These are phyloP conservation scores for Aphrophora alni DNA, from an alignment of 2,888 invertebrate species.

Conservation along the genomic window DNA sequence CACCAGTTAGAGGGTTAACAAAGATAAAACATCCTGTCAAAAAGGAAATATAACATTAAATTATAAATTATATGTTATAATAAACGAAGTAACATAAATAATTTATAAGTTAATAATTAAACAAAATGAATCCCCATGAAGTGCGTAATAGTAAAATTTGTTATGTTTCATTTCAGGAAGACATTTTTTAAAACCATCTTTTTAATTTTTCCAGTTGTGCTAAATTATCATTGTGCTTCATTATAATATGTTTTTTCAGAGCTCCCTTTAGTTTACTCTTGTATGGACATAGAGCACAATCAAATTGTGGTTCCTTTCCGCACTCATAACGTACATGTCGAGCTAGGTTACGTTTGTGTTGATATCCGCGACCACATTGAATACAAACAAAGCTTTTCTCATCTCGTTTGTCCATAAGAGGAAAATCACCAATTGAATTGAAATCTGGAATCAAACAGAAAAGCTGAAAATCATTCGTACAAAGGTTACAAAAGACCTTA, in stretches of 20 bases:
- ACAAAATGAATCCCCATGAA: too few relatives aligned
- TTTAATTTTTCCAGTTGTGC: not conserved
- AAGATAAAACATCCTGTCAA: too few relatives aligned
- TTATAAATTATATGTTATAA: too few relatives aligned
- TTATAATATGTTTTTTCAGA: constrained; percentile 43
- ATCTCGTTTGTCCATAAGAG: not conserved
- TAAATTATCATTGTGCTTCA: constrained; percentile 36
- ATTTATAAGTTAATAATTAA: too few relatives aligned
- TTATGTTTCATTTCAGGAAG: too few relatives aligned
- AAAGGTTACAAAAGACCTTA: not conserved
- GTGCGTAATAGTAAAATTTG: too few relatives aligned
- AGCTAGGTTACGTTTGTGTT: constrained; percentile 46
- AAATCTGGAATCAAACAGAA: not conserved
- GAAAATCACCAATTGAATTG: not conserved
- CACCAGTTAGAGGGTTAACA: too few relatives aligned
- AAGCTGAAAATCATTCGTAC: not conserved
- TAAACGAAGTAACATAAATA: too few relatives aligned
- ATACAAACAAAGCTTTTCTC: constrained; percentile 16
- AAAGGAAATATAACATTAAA: too few relatives aligned
- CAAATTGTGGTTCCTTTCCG: constrained; percentile 56
- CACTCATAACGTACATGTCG: constrained; percentile 54
- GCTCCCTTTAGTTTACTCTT: constrained; percentile 42
- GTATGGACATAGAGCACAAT: constrained; percentile 51
- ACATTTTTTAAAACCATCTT: too few relatives aligned
- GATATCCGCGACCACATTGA: constrained; percentile 36